Conservation (phyloP, 2,113 vertebrate species). For the Cygnus buccinator region DNA sequence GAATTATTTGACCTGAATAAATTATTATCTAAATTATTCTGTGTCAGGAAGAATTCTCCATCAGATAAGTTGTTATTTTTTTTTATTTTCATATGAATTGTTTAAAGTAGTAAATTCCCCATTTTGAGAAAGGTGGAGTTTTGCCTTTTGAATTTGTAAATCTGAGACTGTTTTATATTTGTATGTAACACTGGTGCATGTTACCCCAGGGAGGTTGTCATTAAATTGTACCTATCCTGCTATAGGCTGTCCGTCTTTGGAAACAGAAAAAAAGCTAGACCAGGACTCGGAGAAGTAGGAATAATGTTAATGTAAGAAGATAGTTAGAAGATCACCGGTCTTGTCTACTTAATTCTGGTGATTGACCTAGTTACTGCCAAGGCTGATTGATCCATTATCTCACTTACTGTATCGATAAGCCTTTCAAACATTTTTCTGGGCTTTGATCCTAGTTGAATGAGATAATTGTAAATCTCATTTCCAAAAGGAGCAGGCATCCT, state of each 20-base stretch:
- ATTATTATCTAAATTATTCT: not conserved
- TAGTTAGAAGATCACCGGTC: not conserved
- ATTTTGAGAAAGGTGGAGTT: not conserved
- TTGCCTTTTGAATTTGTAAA: not conserved
- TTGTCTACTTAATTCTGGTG: not conserved
- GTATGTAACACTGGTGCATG: not conserved
- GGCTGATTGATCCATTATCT: not conserved
- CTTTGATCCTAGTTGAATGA: not conserved
- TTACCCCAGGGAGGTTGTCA: not conserved
- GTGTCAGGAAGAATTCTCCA: not conserved
- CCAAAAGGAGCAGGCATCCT: not conserved
- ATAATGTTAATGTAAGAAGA: not conserved
- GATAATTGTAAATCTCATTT: not conserved
- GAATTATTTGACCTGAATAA: not conserved
- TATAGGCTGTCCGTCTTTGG: not conserved
- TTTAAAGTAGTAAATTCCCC: not conserved
- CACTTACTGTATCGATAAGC: not conserved
- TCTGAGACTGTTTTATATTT: not conserved
- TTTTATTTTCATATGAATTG: not conserved
- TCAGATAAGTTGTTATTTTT: not conserved
- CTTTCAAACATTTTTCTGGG: not conserved
- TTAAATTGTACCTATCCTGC: not conserved
- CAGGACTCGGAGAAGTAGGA: not conserved
- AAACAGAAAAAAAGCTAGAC: not conserved
- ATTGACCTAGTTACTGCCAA: not conserved